phyloP scores from a whole-genome alignment of 2,888 invertebrate genomes.

The Caenorhabditis angaria region DNA sequence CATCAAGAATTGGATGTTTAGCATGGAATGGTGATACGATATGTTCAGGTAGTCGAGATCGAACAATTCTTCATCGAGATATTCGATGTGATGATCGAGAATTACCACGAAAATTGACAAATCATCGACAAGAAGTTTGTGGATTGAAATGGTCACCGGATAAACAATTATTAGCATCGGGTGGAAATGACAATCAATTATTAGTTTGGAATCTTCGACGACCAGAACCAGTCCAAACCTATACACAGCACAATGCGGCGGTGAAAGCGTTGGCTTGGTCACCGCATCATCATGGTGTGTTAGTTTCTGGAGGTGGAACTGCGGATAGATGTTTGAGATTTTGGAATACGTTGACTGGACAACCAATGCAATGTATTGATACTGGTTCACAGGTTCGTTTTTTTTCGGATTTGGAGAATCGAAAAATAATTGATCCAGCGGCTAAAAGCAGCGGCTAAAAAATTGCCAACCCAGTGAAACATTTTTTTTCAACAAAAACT shows the following conservation, averaged over 20 bases:
- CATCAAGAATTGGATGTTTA: conserved; percentile 69
- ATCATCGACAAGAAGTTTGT: conserved; percentile 95
- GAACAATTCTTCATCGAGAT: conserved; percentile 89
- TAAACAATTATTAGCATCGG: conserved; percentile 94
- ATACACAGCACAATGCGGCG: conserved; percentile 94
- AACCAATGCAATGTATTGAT: conserved; percentile 97
- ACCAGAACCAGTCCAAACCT: conserved; percentile 84
- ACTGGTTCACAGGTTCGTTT: conserved; percentile 91
- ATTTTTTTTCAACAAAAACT: background rate
- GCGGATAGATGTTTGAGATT: conserved; percentile 82
- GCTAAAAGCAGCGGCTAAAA: background rate
- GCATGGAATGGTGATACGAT: conserved; percentile 72
- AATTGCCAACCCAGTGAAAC: background rate
- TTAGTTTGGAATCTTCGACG: conserved; percentile 90
- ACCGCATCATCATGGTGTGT: conserved; percentile 93
- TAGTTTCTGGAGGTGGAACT: conserved; percentile 98
- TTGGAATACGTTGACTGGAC: conserved; percentile 97
- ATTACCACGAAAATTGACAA: conserved; percentile 84
- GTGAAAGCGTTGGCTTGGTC: conserved; percentile 98
- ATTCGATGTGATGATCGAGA: conserved; percentile 81
- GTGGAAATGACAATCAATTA: conserved; percentile 95
- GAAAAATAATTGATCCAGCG: background rate
- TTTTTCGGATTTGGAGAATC: background rate
- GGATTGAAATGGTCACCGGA: conserved; percentile 98
- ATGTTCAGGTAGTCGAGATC: conserved; percentile 87